Base-by-base conservation (phyloP, 2,888 invertebrate genomes). In the Pyrgus malvae region DNA sequence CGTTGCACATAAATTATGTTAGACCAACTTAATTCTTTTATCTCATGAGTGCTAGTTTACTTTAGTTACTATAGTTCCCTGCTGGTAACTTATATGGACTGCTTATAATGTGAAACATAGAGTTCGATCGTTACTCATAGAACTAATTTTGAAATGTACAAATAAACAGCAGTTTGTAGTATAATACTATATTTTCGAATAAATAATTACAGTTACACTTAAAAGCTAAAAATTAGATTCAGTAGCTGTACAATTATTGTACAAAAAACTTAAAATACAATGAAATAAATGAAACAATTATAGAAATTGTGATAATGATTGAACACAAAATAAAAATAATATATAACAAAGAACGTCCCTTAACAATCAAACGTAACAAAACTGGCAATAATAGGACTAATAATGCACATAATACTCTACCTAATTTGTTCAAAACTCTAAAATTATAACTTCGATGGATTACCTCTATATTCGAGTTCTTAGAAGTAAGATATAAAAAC, bases 241-340 rank as follows among this genome's bases (percentile, higher is more conserved):
- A 80, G 73, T 70, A 69, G 74, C 83, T 87, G 85, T 86, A 87
- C 88, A 86, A 82, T 79, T n/a, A n/a, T n/a, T 83, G 87, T 87
- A 89, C 87, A 84, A 73, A 57, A 68, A 54, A 48, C 64, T 58
- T 63, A 67, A 67, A 68, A 4, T 58, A 67, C 19, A 29, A 45
- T 35, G 29, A 16, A 23, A 38, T 38, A 40, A 29, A 37, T 35
- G 21, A 16, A 35, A 37, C n/a, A 37, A 23, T 41, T 12, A 40
- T 41, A 23, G 23, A 23, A 50, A 49, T 45, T 41, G 31, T 23
- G 49, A 31, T 29, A 50, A 46, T 17, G 12, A 19, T 27, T 27
- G 19, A 44, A 44, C 19, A 11, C 23, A 44, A 3, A 31, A 25
- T 29, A 50, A 33, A 19, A 31, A 16, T 27, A 33, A 44, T 25